Percentiles rank a stretch among this genome's conserved stretches.
These are phyloP conservation scores for Philhelius pedissequus DNA, from an alignment of 2,888 invertebrate species.

Conservation along the genomic window DNA sequence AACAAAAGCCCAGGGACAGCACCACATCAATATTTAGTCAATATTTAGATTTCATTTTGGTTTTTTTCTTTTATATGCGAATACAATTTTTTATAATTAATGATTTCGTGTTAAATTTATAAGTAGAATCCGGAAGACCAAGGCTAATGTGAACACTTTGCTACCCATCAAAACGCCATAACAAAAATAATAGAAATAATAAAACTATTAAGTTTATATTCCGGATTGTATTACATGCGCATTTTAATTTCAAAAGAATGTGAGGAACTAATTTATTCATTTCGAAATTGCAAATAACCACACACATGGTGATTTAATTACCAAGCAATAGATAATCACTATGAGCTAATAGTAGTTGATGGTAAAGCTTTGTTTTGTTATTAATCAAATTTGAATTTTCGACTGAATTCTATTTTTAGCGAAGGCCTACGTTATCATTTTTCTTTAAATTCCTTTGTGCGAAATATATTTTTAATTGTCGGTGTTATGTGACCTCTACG, in stretches of 20 bases:
- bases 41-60: not conserved
- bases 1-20: not conserved
- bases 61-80: no score
- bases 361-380: not conserved
- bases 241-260: not conserved
- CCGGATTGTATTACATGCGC: not conserved
- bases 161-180: not conserved
- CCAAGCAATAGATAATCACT: not conserved
- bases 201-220: not conserved
- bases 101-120: not conserved
- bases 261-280: not conserved
- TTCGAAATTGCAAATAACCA: not conserved
- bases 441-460: no score
- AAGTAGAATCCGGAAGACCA: not conserved
- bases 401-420: no score
- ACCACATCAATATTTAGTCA: not conserved
- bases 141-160: not conserved
- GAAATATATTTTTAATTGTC: no score
- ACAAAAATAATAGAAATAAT: not conserved
- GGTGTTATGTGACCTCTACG: no score
- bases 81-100: not conserved
- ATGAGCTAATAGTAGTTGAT: not conserved
- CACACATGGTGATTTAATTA: not conserved
- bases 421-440: no score
- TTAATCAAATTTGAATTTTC: not conserved